A percentile compares a stretch with the other conserved stretches of the same genome.
These are phyloP conservation scores for Crotalus tigris DNA, from an alignment of 2,113 vertebrate species.

Conservation along the genomic window DNA sequence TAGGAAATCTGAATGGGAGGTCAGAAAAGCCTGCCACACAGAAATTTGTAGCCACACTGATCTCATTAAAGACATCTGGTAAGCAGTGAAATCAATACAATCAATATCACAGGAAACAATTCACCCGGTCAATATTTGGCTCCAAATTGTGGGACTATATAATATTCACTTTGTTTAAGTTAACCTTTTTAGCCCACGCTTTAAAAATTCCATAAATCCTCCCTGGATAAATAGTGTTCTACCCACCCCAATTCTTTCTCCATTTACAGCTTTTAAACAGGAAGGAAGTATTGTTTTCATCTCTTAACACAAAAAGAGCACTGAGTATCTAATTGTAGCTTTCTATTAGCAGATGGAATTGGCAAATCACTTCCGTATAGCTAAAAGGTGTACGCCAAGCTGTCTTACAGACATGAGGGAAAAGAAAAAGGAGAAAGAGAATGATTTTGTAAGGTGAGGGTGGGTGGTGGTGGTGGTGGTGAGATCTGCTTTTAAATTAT, in stretches of 20 bases:
- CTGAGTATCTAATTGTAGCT: conserved; percentile 78
- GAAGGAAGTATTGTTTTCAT: conserved; percentile 81
- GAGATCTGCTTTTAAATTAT: conserved; percentile 75
- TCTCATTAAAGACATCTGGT: conserved; percentile 24
- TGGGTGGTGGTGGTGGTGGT: not conserved
- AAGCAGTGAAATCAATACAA: conserved; percentile 43
- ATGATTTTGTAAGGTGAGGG: not conserved
- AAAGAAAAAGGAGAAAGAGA: not conserved
- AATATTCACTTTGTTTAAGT: conserved; percentile 43
- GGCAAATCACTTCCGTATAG: conserved; percentile 67
- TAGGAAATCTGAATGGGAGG: not conserved
- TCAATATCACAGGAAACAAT: conserved; percentile 50
- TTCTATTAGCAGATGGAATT: conserved; percentile 72
- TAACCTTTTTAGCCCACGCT: conserved; percentile 61
- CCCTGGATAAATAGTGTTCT: conserved; percentile 58
- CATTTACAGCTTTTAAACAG: conserved; percentile 64
- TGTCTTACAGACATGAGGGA: not conserved
- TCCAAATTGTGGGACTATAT: conserved; percentile 45
- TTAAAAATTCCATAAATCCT: conserved; percentile 73
- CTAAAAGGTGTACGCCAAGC: conserved; percentile 64
- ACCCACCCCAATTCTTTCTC: not conserved
- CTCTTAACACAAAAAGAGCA: conserved; percentile 71
- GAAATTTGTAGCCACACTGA: not conserved
- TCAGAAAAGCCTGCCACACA: not conserved
- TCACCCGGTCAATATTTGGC: conserved; percentile 45